Base-by-base conservation (phyloP, 53 echinoderm and acorn worm genomes). In the Luidia sarsii region DNA sequence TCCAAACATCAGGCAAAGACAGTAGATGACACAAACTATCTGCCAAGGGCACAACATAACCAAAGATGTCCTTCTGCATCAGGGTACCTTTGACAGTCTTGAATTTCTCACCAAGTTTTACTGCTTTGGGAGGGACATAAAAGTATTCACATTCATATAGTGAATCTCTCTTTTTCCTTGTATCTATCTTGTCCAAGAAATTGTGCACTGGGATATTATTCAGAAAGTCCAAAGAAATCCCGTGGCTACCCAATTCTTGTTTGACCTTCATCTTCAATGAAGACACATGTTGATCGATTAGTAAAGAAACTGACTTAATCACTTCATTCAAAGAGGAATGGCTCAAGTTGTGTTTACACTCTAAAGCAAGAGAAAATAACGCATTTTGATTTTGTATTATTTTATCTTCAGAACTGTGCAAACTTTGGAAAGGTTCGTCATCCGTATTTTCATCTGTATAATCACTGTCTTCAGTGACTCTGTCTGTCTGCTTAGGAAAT, bases 21-120 rank as follows among this genome's bases (percentile, higher is more conserved):
- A 90, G n/a, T 22, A 90, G 72, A 27, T 70, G 71, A 11, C 63
- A 16, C 37, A 89, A 49, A 50, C 80, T 89, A 38, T 89, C n/a
- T 69, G 19, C 4, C 65, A 83, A 89, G 21, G 84, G 85, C 65
- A 90, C 33, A 19, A n/a, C 51, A 45, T 90, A 90, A 0, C 73
- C 81, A 50, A 64, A 48, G 18, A 80, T 34, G 33, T 89, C 70
- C 55, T 77, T 89, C 29, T 48, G 56, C 50, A 16, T 23, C 18
- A 89, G 57, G 4, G 2, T 50, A 39, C 39, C 60, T 52, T 66
- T 88, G 35, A 82, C 68, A 7, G 83, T 88, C 0, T 52, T 79
- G 66, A 57, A 67, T 10, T 18, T 73, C n/a, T 63, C 73, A 18
- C 72, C 77, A 43, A 88, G 23, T 83, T 67, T 77, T 3, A 68